Base-by-base conservation (phyloP, 2,888 invertebrate species). In the Gari tellinella region DNA sequence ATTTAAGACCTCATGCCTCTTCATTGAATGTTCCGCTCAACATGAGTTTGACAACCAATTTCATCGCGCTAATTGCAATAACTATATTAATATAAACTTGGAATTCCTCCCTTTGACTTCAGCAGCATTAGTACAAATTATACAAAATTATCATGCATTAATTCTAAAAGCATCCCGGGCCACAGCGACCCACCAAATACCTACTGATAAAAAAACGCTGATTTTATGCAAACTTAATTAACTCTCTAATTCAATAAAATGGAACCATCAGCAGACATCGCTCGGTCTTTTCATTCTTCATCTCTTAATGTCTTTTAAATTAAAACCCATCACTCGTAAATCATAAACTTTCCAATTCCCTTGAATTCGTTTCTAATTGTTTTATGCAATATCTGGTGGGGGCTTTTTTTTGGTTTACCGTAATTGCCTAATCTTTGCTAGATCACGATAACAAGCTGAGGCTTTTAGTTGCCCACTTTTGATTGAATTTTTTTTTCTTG, bases 401-500 rank as follows among this genome's bases (percentile, higher is more conserved):
- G 19, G 21, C 38, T 58, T 26, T 31, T 48, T 25, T 45, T 21
- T 25, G 45, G 10, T 43, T 57, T 46, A 45, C 17, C 17, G 14
- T 49, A 41, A 15, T 38, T 19, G 15, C 26, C 43, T 46, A 57
- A 65, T 65, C 64, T 48, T 46, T 49, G 25, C 37, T 25, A 57
- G 25, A 49, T 17, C 52, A 40, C 31, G 64, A 48, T 65, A 65
- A 65, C 49, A 49, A 48, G 56, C 46, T 41, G 17, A 23, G 64
- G 49, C 64, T 65, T 65, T 65, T 57, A 57, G 64, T 57, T 21
- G 46, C 52, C 56, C n/a, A 21, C 19, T 26, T 58, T 48, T 58
- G 26, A 45, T 31, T 46, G 31, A 51, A 15, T 23, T 23, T 45
- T 43, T n/a, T n/a, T 61, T 40, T 23, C 45, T 19, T 48, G 10